Evolutionary conservation across 2,888 invertebrate species (phyloP).

Genomic region (Rhagonycha lutea): DNA sequence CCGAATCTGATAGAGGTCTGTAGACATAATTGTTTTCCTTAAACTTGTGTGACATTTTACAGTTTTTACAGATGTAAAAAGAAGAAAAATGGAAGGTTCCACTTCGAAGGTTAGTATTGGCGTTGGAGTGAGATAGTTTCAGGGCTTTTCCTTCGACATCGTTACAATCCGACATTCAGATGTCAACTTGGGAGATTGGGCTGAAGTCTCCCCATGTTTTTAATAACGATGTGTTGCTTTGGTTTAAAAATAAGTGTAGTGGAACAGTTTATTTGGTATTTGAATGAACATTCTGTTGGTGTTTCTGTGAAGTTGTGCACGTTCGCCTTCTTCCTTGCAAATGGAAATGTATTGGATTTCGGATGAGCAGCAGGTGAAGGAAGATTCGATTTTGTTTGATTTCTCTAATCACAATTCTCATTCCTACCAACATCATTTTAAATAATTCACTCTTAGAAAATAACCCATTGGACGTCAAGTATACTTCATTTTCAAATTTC

Average conservation of each 20-base stretch:
- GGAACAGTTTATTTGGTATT: slow-evolving; percentile 16
- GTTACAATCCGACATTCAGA: slow-evolving; percentile 41
- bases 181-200: slow-evolving; percentile 61
- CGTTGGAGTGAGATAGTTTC: slow-evolving; percentile 55
- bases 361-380: no score
- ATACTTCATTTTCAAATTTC: background rate
- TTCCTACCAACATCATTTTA: background rate
- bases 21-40: background rate
- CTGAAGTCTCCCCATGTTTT: slow-evolving; percentile 48
- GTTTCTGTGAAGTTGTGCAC: background rate
- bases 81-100: slow-evolving; percentile 81
- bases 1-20: slow-evolving; percentile 66
- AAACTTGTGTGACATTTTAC: slow-evolving; percentile 1
- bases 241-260: slow-evolving; percentile 23
- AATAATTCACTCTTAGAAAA: background rate
- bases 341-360: background rate
- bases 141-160: slow-evolving; percentile 42
- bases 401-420: background rate
- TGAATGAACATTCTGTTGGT: background rate
- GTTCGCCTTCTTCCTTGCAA: background rate
- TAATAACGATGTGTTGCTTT: slow-evolving; percentile 21
- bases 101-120: slow-evolving; percentile 84
- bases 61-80: slow-evolving; percentile 69
- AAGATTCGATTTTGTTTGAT: background rate
- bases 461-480: background rate